Evolutionary conservation across 2,888 invertebrate species (phyloP), one percentile per base, ranked within the genome.

Genomic region (Nebria salina): DNA sequence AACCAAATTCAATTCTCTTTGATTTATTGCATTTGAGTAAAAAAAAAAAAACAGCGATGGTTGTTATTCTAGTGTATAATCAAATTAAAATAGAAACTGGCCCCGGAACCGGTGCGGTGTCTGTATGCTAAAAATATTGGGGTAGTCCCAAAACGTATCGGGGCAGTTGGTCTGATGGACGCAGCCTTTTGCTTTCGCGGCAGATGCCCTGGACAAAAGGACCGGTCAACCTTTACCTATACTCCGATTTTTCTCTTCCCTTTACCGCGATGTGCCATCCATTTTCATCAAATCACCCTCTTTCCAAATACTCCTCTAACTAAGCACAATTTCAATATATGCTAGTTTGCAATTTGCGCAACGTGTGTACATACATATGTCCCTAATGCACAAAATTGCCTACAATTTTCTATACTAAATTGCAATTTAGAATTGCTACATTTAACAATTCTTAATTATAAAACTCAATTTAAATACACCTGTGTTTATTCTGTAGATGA

Each of bases 151-250:
- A 8, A 54, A 54, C 54, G 54, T 13, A 54, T 54, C 70, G 70
- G 25, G 70, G 70, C 34, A 26, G 70, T 34, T 34, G 70, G 70
- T 66, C 15, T 66, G 66, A 66, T 70, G 70, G 25, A 34, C 70
- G 70, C 54, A 54, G 8, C 54, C 54, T 54, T 26, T 25, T 6
- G 68, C 8, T 20, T 34, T 25, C 41, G 43, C 73, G 73, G 73
- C 73, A 73, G 73, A 73, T 73, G 73, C 73, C 41, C 42, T 73
- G 73, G 73, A 73, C 73, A 73, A 73, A 73, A 41, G 73, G 73
- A 73, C 42, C 73, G 73, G 73, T 73, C 73, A 73, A 43, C 43
- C 73, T 41, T 43, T 41, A 26, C 41, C 42, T 15, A 4, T 1
- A 26, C 11, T 11, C 25, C 70, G 9, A 11, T 70, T 34, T 25